Evolutionary conservation across 2,888 invertebrate genomes (phyloP), one percentile per base, ranked within the genome.

Genomic region (Gymnoscelis rufifasciata): DNA sequence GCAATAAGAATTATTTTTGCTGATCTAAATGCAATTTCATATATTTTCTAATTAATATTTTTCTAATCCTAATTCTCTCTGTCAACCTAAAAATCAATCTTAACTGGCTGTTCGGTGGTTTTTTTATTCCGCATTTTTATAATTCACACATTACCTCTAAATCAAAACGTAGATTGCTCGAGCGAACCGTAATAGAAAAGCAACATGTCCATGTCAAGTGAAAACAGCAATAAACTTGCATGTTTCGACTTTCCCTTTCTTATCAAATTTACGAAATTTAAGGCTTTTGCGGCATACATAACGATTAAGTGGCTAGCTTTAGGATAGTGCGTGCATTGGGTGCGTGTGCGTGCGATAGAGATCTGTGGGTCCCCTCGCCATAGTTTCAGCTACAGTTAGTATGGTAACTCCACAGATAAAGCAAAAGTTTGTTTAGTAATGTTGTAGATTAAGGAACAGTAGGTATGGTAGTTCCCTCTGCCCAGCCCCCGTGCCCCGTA

Each of bases 321-420:
- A 77, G 86, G 84, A 86, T 79, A 86, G 87, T 87, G 88, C 87
- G 87, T 86, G 87, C 83, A 79, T 69, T 78, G 79, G 79, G 84
- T 86, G 83, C 44, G 45, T 50, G 48, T 50, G 49, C 86, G 86
- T 86, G 88, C 83, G 88, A 88, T 88, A 88, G 87, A 82, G 83
- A 88, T 88, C 88, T 81, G 67, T 68, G 65, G 74, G 65, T 64
- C 74, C 74, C 74, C 71, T 66, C 64, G 60, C 30, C 42, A 42
- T 27, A 44, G 43, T 4, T 33, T 42, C 23, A 28, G 12, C 43
- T 19, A 36, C 14, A 47, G 54, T 43, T 36, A 29, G 38, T 47
- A 47, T 13, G 26, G 23, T 1, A 15, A 5, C 4, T 19, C 2
- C 28, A 30, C 7, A 33, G 44, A 44, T 11, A 15, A 43, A 7